Base-by-base conservation (phyloP, 2,888 invertebrate species). In the Cheilosia vernalis region DNA sequence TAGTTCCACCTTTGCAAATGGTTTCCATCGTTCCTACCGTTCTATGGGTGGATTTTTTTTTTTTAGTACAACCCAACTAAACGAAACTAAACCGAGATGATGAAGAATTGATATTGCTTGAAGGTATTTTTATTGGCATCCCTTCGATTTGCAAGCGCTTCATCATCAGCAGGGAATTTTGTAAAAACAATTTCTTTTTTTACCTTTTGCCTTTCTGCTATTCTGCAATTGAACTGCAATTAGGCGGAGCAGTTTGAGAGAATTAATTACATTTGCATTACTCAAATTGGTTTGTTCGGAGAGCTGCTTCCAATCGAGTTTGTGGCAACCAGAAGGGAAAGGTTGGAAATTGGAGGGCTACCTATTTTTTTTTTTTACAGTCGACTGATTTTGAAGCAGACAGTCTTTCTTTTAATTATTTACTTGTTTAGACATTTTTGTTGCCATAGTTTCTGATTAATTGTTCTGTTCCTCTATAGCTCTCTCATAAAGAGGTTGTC, bases 241-340 rank as follows among this genome's bases (percentile, higher is more conserved):
- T 74, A 64, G 80, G 47, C 30, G 61, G 55, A 72, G 51, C 51
- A 30, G 58, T 40, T 60, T 33, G 49, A 24, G 7, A 81, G 7
- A 81, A 33, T 69, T 81, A 69, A 76, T 76, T 76, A 76, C 67
- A 64, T 81, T 63, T 63, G 69, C 55, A 69, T 76, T 76, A 51
- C 33, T 61, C 40, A 40, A 81, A 76, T 81, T 61, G 37, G 19
- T 80, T 61, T 47, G 13, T n/a, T n/a, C 24, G 40, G 15, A 60
- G 49, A 51, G 33, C 58, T 49, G 58, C 27, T 67, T 24, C n/a
- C 3, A 42, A 37, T 37, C 37, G 37, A 13, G 13, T 37, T 37
- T 2, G 30, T 30, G 30, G 30, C 9, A 9, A 30, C 0, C 9
- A 9, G 9, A 30, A 30, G 9, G 9, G 30, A 30, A 30, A 30